Conservation (phyloP, 2,113 vertebrate genomes). For the Phrynocephalus versicolor region DNA sequence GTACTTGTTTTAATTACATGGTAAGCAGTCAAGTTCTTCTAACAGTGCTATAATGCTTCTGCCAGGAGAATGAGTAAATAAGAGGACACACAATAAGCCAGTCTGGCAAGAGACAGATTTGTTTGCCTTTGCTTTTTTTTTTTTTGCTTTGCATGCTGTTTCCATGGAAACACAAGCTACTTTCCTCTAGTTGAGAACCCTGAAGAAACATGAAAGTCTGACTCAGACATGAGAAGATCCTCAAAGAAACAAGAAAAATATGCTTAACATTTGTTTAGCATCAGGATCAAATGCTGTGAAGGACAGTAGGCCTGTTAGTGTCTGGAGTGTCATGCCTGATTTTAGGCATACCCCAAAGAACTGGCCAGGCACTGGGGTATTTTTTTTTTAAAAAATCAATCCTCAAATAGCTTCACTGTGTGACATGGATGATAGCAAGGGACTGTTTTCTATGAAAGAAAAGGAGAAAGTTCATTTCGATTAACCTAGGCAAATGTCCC, state of each 20-base stretch:
- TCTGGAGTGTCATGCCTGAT: not conserved
- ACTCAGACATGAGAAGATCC: not conserved
- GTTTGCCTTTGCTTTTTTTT: not conserved
- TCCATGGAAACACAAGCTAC: slow-evolving; percentile 7
- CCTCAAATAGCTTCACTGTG: not conserved
- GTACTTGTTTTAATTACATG: not conserved
- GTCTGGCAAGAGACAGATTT: not conserved
- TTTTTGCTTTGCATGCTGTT: not conserved
- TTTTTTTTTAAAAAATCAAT: too few relatives aligned
- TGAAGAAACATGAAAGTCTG: not conserved
- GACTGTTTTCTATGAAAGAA: not conserved
- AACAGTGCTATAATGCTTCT: not conserved
- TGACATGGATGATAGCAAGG: not conserved
- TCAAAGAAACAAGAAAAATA: not conserved
- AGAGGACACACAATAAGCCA: not conserved
- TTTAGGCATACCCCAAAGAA: not conserved
- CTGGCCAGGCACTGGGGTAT: not conserved
- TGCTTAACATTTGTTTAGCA: not conserved
- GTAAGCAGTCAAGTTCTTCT: not conserved
- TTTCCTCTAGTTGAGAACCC: not conserved
- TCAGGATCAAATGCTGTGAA: not conserved
- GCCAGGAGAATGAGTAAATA: slow-evolving; percentile 10
- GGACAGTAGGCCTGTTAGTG: not conserved
- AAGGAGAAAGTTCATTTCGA: not conserved
- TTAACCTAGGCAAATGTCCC: not conserved